Conservation (phyloP, 2,797 vertebrate genomes). For the Emydoidea blandingii region DNA sequence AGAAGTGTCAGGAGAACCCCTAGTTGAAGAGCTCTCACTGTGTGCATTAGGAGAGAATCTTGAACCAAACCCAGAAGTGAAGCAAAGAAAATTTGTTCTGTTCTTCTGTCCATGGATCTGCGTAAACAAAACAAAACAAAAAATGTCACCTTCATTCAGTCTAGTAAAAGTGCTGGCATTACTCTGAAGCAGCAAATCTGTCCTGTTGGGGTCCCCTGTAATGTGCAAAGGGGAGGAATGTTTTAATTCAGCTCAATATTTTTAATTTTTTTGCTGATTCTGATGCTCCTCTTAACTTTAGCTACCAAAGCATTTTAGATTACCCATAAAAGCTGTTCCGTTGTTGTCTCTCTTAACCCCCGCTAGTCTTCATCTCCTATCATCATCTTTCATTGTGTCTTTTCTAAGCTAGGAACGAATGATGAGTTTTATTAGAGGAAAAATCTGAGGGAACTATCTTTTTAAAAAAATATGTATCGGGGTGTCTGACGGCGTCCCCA, state of each 20-base stretch:
- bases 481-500: too few relatives aligned
- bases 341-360: constrained; percentile 65
- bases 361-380: constrained; percentile 56
- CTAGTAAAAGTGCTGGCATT: constrained; percentile 24
- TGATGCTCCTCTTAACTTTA: constrained; percentile 28
- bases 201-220: constrained; percentile 65
- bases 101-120: fast-evolving
- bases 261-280: constrained; percentile 71
- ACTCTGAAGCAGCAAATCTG: constrained; percentile 55
- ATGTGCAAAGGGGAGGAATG: constrained; percentile 55
- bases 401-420: constrained; percentile 11
- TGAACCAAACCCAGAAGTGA: neutral
- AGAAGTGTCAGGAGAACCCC: fast-evolving
- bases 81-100: neutral
- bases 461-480: neutral
- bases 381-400: constrained; percentile 45
- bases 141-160: neutral
- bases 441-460: neutral
- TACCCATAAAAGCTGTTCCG: constrained; percentile 46
- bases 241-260: constrained; percentile 69
- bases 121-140: neutral
- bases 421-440: constrained; percentile 28
- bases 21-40: neutral
- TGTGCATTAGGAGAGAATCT: neutral
- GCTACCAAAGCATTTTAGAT: constrained; percentile 26